Conservation (phyloP, 1,140 invertebrate species). For the Rhizoglyphus robini region DNA sequence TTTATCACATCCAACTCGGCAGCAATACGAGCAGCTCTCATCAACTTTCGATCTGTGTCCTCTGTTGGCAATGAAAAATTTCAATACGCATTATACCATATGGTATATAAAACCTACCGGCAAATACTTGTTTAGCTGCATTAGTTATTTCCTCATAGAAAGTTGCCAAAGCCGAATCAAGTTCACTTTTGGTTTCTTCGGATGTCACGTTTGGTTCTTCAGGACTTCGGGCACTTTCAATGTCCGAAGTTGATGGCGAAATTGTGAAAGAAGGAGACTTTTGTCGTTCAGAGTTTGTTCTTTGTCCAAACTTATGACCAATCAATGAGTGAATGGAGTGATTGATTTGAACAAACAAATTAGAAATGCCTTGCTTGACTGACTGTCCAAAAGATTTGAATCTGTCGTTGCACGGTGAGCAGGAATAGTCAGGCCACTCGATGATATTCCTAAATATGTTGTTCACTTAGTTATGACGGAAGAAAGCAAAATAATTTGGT, state of each 20-base stretch:
- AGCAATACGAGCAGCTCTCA: conserved; percentile 10
- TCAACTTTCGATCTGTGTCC: conserved; percentile 12
- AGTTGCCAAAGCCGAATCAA: neutral
- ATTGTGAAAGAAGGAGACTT: neutral
- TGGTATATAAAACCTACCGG: neutral
- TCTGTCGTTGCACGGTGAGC: neutral
- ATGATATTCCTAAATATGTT: conserved; percentile 6
- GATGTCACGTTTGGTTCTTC: neutral
- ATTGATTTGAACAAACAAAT: neutral
- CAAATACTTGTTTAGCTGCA: conserved; percentile 11
- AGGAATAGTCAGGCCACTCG: conserved; percentile 1
- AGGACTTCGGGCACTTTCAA: neutral
- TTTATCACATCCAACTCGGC: conserved; percentile 13
- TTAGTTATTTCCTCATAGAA: conserved; percentile 13
- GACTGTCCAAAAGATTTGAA: neutral
- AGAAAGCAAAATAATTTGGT: too few species aligned
- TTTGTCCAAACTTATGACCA: neutral
- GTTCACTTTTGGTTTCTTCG: neutral
- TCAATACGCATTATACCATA: neutral
- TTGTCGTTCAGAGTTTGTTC: neutral
- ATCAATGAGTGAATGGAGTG: neutral
- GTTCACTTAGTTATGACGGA: neutral
- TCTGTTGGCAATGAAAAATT: neutral
- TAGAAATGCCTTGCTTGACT: neutral
- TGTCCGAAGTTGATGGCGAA: neutral